Evolutionary conservation across 2,797 vertebrate species (phyloP), one percentile per base, ranked within the genome.

Genomic region (Margarornis squamiger): DNA sequence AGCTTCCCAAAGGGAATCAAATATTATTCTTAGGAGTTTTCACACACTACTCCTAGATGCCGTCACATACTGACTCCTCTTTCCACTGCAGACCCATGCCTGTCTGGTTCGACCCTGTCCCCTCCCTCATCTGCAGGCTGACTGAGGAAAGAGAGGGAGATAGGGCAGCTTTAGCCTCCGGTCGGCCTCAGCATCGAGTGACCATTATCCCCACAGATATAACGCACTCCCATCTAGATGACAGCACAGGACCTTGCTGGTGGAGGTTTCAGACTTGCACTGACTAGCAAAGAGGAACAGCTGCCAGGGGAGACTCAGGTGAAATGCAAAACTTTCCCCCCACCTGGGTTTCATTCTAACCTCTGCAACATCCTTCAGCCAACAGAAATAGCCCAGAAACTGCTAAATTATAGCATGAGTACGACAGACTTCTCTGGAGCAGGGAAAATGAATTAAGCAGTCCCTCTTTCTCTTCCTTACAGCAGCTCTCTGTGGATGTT

Each of bases 321-420:
- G 27, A 92, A 91, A 75, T 20, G 26, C 58, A 88, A n/a, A 84
- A 88, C 24, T 18, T 83, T 10, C 7, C 7, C 15, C 32, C 9
- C 2, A 48, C 14, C 14, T 39, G 26, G 34, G 24, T 76, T 90
- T 88, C 63, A 85, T 70, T 88, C 45, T 71, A 85, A 70, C 16
- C 23, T 85, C 71, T 85, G 39, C 52, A 92, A 78, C 12, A 59
- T 30, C 38, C 62, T 93, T 75, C n/a, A 83, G 29, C 38, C 76
- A 92, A 88, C 6, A 84, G 80, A 92, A 94, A 76, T 32, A 94
- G 54, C 49, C 55, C 30, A 90, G 58, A 88, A 93, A 88, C 58
- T 29, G 11, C 51, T 48, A 26, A 86, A 86, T 81, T 86, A n/a
- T 48, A 84, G 68, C 12, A 2, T 6, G 26, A 39, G 41, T 76